Conservation (phyloP, 2,888 invertebrate species). For the Heteromyza rotundicornis region DNA sequence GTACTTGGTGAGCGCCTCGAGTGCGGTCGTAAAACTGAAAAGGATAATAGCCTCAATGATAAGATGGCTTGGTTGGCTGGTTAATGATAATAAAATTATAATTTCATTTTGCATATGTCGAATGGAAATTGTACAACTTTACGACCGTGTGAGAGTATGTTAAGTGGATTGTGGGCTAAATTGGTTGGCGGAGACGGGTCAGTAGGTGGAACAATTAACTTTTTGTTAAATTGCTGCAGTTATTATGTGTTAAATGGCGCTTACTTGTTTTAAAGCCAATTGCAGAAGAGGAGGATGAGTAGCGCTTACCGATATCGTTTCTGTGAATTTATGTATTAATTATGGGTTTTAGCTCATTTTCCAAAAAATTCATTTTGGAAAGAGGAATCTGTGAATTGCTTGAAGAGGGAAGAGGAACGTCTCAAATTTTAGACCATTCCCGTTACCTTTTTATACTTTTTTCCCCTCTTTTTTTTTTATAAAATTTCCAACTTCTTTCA, state of each 20-base stretch:
- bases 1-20: constrained; percentile 25
- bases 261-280: too few relatives aligned
- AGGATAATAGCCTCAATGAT: constrained; percentile 30
- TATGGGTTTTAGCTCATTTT: too few relatives aligned
- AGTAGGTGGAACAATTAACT: neutral
- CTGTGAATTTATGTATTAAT: too few relatives aligned
- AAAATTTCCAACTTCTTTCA: too few relatives aligned
- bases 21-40: constrained; percentile 46
- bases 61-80: constrained; percentile 44
- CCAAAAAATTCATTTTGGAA: too few relatives aligned
- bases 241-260: neutral
- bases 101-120: constrained; percentile 46
- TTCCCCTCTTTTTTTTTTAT: too few relatives aligned
- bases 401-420: too few relatives aligned
- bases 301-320: too few relatives aligned
- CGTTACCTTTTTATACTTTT: too few relatives aligned
- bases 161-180: neutral
- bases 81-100: constrained; percentile 60
- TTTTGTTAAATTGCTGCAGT: neutral
- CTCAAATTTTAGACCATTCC: too few relatives aligned
- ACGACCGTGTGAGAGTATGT: neutral
- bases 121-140: neutral
- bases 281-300: too few relatives aligned
- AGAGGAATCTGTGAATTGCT: too few relatives aligned
- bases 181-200: neutral